Base-by-base conservation (phyloP, 2,888 invertebrate genomes). In the Meta bourneti region DNA sequence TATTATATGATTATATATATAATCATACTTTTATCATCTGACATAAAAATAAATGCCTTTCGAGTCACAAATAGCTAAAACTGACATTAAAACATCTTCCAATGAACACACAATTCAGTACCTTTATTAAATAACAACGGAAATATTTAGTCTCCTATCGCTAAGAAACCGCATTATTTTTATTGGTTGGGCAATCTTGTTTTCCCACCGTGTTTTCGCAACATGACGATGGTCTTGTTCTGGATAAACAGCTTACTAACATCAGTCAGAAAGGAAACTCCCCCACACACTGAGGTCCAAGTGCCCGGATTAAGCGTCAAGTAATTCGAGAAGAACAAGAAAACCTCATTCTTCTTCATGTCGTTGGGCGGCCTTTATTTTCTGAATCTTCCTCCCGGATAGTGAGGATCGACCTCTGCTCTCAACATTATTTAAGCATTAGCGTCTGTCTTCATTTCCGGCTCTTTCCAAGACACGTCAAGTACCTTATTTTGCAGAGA, bases 381-480 rank as follows among this genome's bases (percentile, higher is more conserved):
- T 16, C 61, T 85, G 34, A 34, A 34, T 34, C 34, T 34, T 34
- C 34, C 34, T 49, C 34, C 70, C 49, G 51, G 52, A 48, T 74
- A 71, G 54, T 11, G 34, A 6, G 54, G 84, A 84, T 69, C 69
- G 70, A 78, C 78, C 69, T 86, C 70, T 70, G 70, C 69, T 75
- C 85, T 13, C 16, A 34, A 70, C 69, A 77, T 86, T 86, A 86
- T 70, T 86, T 86, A 78, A 49, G 85, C 77, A 86, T 86, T 78
- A 86, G 78, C 78, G 85, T 86, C 85, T 49, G 85, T 86, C 77
- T 86, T 86, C 85, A 86, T 86, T 78, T 86, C 85, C 85, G 69
- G 74, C 48, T 34, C 4, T 34, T 34, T 34, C 34, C 34, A 34
- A 34, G 34, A 34, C 34, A 34, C 34, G 34, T 34, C 34, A 34